Evolutionary conservation across 1,140 invertebrate species (phyloP).

Genomic region (Latrodectus geometricus): DNA sequence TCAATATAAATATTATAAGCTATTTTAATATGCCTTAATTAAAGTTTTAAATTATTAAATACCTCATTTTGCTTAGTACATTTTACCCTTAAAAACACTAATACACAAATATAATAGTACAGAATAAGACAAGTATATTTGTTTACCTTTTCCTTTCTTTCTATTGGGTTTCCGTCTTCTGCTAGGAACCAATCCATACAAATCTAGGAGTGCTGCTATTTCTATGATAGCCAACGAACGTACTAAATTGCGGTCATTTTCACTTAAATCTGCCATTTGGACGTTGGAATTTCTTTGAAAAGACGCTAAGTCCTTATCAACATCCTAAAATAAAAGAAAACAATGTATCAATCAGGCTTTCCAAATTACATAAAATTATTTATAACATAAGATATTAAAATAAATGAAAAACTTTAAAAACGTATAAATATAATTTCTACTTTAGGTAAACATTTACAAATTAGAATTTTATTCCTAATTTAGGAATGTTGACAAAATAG

Average conservation of each 20-base stretch:
- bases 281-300: slow-evolving; percentile 36
- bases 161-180: slow-evolving; percentile 49
- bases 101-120: too few relatives aligned
- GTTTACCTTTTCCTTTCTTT: slow-evolving; percentile 57
- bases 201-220: slow-evolving; percentile 47
- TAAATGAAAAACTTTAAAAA: too few relatives aligned
- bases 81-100: background rate
- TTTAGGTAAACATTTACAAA: too few relatives aligned
- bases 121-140: background rate
- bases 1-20: too few relatives aligned
- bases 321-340: slow-evolving; percentile 14
- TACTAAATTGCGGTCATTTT: slow-evolving; percentile 46
- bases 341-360: too few relatives aligned
- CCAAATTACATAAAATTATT: too few relatives aligned
- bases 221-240: slow-evolving; percentile 56
- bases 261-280: slow-evolving; percentile 38
- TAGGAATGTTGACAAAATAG: too few relatives aligned
- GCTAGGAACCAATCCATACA: slow-evolving; percentile 41
- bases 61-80: background rate
- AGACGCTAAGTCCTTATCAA: slow-evolving; percentile 34
- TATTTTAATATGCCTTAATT: too few relatives aligned
- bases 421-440: too few relatives aligned
- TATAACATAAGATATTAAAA: too few relatives aligned
- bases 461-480: too few relatives aligned
- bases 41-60: background rate